phyloP scores from a whole-genome alignment of 2,797 vertebrate species.

The Astyanax mexicanus region DNA sequence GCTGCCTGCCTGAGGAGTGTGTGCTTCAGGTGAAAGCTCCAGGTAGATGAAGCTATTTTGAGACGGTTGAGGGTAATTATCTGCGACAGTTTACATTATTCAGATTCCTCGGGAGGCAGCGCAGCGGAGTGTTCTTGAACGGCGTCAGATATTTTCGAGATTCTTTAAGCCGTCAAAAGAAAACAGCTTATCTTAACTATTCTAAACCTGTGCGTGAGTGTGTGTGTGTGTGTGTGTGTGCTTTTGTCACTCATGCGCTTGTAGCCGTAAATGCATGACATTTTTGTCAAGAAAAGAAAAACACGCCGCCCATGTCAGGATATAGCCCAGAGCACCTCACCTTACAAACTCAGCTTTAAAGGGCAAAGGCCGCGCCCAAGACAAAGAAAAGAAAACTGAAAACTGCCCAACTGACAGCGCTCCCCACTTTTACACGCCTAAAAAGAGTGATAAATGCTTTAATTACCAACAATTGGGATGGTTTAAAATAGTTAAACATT shows the following conservation, averaged over 20 bases:
- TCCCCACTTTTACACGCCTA: neutral
- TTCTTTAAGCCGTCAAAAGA: constrained; percentile 27
- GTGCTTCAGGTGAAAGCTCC: constrained; percentile 51
- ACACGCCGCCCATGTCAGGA: constrained; percentile 8
- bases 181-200: constrained; percentile 36
- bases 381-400: neutral
- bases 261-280: constrained; percentile 13
- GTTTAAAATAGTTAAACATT: too few species aligned
- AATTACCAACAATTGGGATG: too few species aligned
- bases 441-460: neutral
- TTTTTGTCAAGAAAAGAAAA: constrained; percentile 16
- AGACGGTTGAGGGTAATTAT: constrained; percentile 60
- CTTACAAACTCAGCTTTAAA: neutral
- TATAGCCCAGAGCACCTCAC: neutral
- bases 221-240: neutral
- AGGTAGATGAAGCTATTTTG: constrained; percentile 63
- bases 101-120: constrained; percentile 51
- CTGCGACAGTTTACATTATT: constrained; percentile 66
- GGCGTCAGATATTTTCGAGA: neutral
- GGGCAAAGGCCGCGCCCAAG: neutral
- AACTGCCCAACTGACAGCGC: neutral
- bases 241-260: constrained; percentile 28
- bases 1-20: constrained; percentile 46
- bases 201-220: constrained; percentile 13
- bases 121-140: constrained; percentile 14